Evolutionary conservation across 2,888 invertebrate species (phyloP), one percentile per base, ranked within the genome.

Genomic region (Lapara coniferarum): DNA sequence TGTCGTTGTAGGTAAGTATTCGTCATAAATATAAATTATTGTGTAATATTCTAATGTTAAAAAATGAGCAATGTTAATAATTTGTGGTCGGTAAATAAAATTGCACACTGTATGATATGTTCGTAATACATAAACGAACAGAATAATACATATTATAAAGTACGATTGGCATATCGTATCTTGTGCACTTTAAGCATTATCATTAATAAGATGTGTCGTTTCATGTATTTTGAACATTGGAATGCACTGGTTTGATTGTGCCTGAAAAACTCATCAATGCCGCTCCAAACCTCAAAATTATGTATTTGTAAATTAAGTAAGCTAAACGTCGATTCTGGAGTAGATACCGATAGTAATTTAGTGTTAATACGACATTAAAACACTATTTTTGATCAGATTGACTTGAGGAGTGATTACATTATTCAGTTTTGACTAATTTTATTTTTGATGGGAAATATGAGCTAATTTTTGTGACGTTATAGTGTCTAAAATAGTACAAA

Each of bases 401-500:
- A 87, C 89, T 90, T 86, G 83, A 89, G 88, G 91, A 89, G 89
- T 91, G 93, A 92, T 93, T 87, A 88, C 93, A 93, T 93, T 93
- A 93, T 93, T 93, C 93, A 93, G 93, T 91, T 88, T 88, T 86
- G 84, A 89, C 86, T 90, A 89, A 87, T 85, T 89, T 90, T 88
- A 86, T 84, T 89, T 90, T 90, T 86, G 82, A 89, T 87, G 88
- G 89, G 90, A 87, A 87, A 89, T 87, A 88, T 90, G 90, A 92
- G 90, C 89, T 92, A 91, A 89, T 89, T 87, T 89, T 91, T 92
- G 91, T 92, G 92, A 92, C 91, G 88, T 90, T 91, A 88, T 90
- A 92, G 93, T 94, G 90, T 94, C 94, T 94, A 93, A 92, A 94
- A 94, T 94, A 94, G 94, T 94, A 94, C 94, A 94, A 94, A 94